phyloP scores from a whole-genome alignment of 2,797 vertebrate genomes.

The Merluccius polli region DNA sequence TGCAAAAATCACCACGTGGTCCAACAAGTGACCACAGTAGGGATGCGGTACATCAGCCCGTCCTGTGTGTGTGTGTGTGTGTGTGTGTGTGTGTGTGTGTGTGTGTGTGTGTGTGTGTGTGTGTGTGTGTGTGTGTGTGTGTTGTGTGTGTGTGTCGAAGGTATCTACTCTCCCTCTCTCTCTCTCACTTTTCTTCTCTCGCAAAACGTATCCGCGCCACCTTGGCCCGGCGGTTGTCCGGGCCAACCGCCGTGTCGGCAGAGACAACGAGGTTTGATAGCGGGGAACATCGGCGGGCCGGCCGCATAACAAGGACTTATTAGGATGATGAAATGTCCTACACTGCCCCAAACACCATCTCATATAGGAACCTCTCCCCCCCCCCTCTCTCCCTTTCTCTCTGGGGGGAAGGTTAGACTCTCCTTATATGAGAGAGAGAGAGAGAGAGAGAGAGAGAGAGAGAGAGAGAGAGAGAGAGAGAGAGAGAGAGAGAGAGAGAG shows the following conservation, averaged over 20 bases:
- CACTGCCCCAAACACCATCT: slow-evolving; percentile 67
- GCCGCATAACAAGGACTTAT: slow-evolving; percentile 66
- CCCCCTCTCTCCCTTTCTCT: slow-evolving; percentile 11
- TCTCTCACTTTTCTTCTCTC: slow-evolving; percentile 9
- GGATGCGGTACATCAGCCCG: no score
- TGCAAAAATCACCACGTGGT: no score
- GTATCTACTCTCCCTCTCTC: slow-evolving; percentile 13
- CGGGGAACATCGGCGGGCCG: slow-evolving; percentile 44
- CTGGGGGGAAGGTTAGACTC: no score
- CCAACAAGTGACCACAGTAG: no score
- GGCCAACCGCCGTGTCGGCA: slow-evolving; percentile 42
- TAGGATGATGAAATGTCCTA: slow-evolving; percentile 73
- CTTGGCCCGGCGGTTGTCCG: slow-evolving; percentile 60
- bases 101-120: no score
- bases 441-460: no score
- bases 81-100: neutral
- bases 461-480: slow-evolving; percentile 36
- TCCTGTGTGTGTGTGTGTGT: no score
- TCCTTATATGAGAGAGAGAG: neutral
- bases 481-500: slow-evolving; percentile 18
- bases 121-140: no score
- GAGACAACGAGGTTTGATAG: slow-evolving; percentile 63
- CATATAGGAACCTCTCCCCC: slow-evolving; percentile 60
- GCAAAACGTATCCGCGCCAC: slow-evolving; percentile 1
- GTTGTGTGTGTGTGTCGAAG: neutral